A percentile compares a stretch with the other conserved stretches of the same genome.
Conservation (phyloP, 2,888 invertebrate genomes). For the Polydrusus pterygomalis region DNA sequence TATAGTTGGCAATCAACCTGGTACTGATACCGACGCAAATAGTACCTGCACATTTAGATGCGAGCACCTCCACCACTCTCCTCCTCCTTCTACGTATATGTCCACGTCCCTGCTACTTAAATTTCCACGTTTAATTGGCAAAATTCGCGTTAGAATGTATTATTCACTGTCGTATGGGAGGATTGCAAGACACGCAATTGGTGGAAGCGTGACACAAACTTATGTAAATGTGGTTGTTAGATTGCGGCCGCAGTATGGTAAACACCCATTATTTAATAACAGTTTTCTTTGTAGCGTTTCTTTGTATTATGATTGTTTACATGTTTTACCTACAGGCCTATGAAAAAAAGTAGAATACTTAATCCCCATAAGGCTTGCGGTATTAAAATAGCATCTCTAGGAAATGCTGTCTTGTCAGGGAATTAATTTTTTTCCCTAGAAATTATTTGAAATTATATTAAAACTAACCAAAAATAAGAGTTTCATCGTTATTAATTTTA, state of each 20-base stretch:
- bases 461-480: too few relatives aligned
- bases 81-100: background rate
- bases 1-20: slow-evolving; percentile 3
- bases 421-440: too few relatives aligned
- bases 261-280: slow-evolving; percentile 43
- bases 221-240: slow-evolving; percentile 50
- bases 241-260: slow-evolving; percentile 39
- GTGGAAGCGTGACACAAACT: slow-evolving; percentile 43
- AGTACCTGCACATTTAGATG: slow-evolving; percentile 7
- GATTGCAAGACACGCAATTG: slow-evolving; percentile 52
- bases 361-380: too few relatives aligned
- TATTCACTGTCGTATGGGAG: slow-evolving; percentile 47
- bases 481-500: too few relatives aligned
- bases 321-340: too few relatives aligned
- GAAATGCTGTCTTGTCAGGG: too few relatives aligned
- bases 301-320: too few relatives aligned
- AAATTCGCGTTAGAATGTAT: slow-evolving; percentile 49
- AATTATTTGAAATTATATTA: too few relatives aligned
- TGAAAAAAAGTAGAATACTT: too few relatives aligned
- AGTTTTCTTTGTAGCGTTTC: slow-evolving; percentile 29
- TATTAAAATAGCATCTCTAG: too few relatives aligned
- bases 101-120: slow-evolving; percentile 38
- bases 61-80: slow-evolving; percentile 16
- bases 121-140: slow-evolving; percentile 50
- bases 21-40: slow-evolving; percentile 4